Evolutionary conservation across 2,888 invertebrate genomes (phyloP), one percentile per base, ranked within the genome.

Genomic region (Panopea generosa): DNA sequence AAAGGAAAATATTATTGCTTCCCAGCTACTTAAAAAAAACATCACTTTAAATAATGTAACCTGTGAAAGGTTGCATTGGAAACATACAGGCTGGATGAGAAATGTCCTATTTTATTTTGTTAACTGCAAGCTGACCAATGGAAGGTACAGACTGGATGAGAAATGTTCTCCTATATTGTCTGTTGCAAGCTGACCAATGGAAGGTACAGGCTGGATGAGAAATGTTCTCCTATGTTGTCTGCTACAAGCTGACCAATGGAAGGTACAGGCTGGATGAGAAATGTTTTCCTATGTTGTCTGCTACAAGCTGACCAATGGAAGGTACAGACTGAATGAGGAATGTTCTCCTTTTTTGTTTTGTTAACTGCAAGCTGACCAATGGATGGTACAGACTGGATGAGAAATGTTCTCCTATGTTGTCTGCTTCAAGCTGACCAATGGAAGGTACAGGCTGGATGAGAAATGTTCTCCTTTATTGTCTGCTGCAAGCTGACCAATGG

Each of bases 261-360:
- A n/a, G n/a, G n/a, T n/a, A n/a, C n/a, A n/a, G n/a, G n/a, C n/a
- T n/a, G n/a, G n/a, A n/a, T 87, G 27, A 91, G 84, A 78, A 89
- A 91, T 45, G 86, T 82, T 53, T 84, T 76, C 49, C 91, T 84
- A 61, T 88, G 88, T 47, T 83, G 82, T 66, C 87, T 82, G 73
- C 89, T 90, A 66, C 91, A 90, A 45, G 80, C 71, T 14, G 90
- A 90, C 90, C 90, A 90, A 63, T 86, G 85, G 73, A 90, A 87
- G 14, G 80, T 74, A n/a, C n/a, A n/a, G n/a, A n/a, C n/a, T n/a
- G n/a, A n/a, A n/a, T n/a, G n/a, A n/a, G n/a, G n/a, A n/a, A n/a
- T n/a, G n/a, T n/a, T n/a, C n/a, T n/a, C n/a, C n/a, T n/a, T n/a
- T n/a, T n/a, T n/a, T n/a, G n/a, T n/a, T n/a, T n/a, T n/a, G n/a